Evolutionary conservation across 1,140 invertebrate species (phyloP), one percentile per base, ranked within the genome.

Genomic region (Trialeurodes vaporariorum): DNA sequence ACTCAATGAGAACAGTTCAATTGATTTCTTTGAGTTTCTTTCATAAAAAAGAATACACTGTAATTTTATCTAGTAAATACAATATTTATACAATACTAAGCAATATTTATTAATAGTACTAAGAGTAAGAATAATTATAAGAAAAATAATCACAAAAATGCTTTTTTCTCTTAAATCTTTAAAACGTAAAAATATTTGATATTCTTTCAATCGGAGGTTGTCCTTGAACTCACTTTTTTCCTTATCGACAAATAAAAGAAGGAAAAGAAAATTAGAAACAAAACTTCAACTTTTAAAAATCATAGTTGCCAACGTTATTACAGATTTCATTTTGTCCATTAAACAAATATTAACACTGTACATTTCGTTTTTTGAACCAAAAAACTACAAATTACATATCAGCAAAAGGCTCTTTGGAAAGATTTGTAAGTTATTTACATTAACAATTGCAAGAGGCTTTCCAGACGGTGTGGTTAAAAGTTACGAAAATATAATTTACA

Each of bases 251-350:
- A 49, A 49, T 49, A 49, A 49, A 49, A 17, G 17, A 49, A n/a
- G n/a, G n/a, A 49, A 49, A 49, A 49, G 34, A 49, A 49, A 49
- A 49, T n/a, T n/a, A n/a, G n/a, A 49, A 49, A 49, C 34, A 49
- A 49, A 49, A 9, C 17, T 17, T 49, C 34, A 49, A 49, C 34
- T 49, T 49, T 49, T 49, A 17, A 49, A 49, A 49, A 49, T 49
- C 34, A 17, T 49, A 49, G 34, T 9, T 49, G 34, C 5, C 17
- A 49, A 17, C 17, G 17, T 49, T 9, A 9, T 49, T 49, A 17
- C 34, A 49, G 34, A 9, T 49, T 9, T 49, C 34, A 49, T 49
- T 49, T 49, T 49, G 5, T 49, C 17, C 34, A 49, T 49, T 49
- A 17, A 49, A 49, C 34, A 49, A 49, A 49, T 49, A 49, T 49